Conservation (phyloP, 2,888 invertebrate genomes). For the Agrilus biguttatus region DNA sequence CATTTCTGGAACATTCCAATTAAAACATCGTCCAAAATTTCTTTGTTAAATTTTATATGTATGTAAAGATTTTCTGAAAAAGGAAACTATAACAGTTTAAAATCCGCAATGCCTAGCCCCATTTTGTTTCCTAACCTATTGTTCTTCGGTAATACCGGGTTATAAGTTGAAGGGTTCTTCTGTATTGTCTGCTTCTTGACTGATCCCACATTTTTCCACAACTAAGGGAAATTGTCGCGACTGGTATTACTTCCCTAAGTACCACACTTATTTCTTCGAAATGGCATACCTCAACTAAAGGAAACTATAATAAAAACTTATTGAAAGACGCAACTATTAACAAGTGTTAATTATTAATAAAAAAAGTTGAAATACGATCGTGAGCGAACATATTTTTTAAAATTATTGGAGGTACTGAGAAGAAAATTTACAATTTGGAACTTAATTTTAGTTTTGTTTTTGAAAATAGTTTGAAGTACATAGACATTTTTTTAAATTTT, state of each 20-base stretch:
- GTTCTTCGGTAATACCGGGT: constrained; percentile 29
- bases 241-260: constrained; percentile 31
- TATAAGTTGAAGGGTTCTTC: constrained; percentile 28
- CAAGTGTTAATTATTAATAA: no score
- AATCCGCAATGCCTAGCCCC: no score
- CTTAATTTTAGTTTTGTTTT: no score
- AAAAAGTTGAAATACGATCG: no score
- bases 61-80: constrained; percentile 29
- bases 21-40: constrained; percentile 32
- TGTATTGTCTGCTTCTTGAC: constrained; percentile 31
- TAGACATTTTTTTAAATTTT: no score
- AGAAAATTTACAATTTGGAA: no score
- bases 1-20: constrained; percentile 28
- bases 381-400: no score
- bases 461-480: no score
- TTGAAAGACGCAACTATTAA: no score
- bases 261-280: constrained; percentile 32
- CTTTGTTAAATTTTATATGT: constrained; percentile 32
- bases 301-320: neutral
- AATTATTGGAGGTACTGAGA: no score
- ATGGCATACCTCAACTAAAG: constrained; percentile 26
- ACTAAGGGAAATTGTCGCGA: constrained; percentile 31
- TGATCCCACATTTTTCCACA: constrained; percentile 34
- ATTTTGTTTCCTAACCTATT: constrained; percentile 23
- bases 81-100: neutral